These are phyloP conservation scores for Phytoseiulus persimilis DNA, from an alignment of 2,888 invertebrate species.

Conservation along the genomic window DNA sequence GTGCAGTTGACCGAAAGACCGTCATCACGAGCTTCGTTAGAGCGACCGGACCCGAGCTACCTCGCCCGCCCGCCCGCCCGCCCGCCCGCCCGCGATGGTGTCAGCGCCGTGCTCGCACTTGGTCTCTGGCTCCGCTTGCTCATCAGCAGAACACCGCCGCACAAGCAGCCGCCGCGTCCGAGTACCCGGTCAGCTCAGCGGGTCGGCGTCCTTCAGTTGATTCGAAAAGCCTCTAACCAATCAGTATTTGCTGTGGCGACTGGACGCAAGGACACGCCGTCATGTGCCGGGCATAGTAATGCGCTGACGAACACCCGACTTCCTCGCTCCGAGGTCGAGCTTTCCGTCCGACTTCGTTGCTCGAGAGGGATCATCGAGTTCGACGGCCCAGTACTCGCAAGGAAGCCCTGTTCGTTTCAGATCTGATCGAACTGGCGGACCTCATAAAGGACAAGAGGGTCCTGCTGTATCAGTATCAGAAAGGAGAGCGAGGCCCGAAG, in stretches of 20 bases:
- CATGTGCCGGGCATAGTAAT: background rate
- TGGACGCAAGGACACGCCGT: background rate
- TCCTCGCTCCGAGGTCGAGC: background rate
- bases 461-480: constrained; percentile 17
- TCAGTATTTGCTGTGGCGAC: background rate
- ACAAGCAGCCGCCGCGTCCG: background rate
- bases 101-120: background rate
- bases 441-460: constrained; percentile 15
- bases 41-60: background rate
- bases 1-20: background rate
- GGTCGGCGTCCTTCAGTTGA: background rate
- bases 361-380: no score
- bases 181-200: background rate
- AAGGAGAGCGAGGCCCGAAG: constrained; percentile 16
- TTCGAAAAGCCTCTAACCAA: background rate
- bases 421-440: constrained; percentile 19
- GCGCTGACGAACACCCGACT: background rate
- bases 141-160: background rate
- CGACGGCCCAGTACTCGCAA: no score
- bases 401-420: background rate
- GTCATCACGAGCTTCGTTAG: background rate
- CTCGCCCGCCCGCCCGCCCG: background rate
- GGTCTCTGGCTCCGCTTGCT: background rate
- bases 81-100: background rate
- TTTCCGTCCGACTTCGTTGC: background rate